Conservation (phyloP, 1,140 invertebrate genomes). For the Archivesica marissinica region DNA sequence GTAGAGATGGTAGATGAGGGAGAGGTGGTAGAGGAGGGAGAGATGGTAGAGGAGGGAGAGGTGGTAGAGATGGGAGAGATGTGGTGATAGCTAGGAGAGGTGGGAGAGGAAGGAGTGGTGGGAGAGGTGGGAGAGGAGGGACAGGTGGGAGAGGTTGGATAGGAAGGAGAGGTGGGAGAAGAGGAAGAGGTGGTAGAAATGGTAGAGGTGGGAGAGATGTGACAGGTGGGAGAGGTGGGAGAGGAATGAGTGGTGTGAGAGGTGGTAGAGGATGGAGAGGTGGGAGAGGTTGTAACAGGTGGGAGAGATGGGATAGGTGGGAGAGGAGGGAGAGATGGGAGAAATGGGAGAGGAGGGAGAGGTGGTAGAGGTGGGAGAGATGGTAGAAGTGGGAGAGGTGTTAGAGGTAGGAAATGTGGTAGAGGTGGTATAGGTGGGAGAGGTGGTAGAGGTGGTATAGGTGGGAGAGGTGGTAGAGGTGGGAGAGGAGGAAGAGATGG, state of each 20-base stretch:
- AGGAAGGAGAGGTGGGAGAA: neutral
- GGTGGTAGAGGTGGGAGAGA: conserved; percentile 1
- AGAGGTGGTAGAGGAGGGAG: neutral
- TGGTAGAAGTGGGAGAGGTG: neutral
- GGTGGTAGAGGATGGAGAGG: neutral
- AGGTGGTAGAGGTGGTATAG: too few species aligned
- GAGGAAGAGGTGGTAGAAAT: neutral
- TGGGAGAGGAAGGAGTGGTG: neutral
- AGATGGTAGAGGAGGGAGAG: conserved; percentile 1
- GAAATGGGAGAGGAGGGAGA: neutral
- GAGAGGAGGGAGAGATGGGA: neutral
- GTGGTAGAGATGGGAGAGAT: conserved; percentile 2
- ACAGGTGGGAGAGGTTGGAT: neutral
- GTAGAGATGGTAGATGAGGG: conserved; percentile 4
- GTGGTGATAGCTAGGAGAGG: neutral
- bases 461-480: too few species aligned
- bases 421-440: neutral
- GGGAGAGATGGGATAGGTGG: neutral
- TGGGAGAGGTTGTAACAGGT: neutral
- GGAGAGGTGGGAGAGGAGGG: neutral
- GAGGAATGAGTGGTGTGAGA: neutral
- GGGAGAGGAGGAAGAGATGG: too few species aligned
- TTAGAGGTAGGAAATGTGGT: neutral
- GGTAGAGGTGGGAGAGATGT: neutral
- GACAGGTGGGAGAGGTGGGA: neutral